Conservation (phyloP, 2,888 invertebrate genomes). For the Hypomecis punctinalis region DNA sequence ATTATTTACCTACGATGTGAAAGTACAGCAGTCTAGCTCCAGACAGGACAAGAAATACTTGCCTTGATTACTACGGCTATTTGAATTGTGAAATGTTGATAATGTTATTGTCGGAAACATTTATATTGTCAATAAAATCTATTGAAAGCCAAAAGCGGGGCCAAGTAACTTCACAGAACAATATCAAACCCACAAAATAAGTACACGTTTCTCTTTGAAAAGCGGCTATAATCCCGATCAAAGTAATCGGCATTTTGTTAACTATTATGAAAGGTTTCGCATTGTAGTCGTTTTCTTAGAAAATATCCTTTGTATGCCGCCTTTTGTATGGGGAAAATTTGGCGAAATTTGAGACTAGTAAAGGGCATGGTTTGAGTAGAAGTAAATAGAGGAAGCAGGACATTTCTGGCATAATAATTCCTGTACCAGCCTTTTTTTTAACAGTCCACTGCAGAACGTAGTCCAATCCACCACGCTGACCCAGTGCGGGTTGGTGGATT, state of each 20-base stretch:
- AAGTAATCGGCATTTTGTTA: slow-evolving; percentile 54
- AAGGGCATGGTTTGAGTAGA: slow-evolving; percentile 20
- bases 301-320: slow-evolving; percentile 48
- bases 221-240: slow-evolving; percentile 52
- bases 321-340: slow-evolving; percentile 45
- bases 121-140: slow-evolving; percentile 4
- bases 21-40: too few relatives aligned
- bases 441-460: too few relatives aligned
- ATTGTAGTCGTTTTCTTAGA: slow-evolving; percentile 50
- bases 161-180: slow-evolving; percentile 30
- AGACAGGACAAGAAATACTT: too few relatives aligned
- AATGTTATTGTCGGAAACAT: not conserved
- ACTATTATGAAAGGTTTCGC: slow-evolving; percentile 57
- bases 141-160: slow-evolving; percentile 30
- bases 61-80: too few relatives aligned
- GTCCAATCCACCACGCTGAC: too few relatives aligned
- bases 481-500: too few relatives aligned
- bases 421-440: too few relatives aligned
- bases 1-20: too few relatives aligned
- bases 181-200: slow-evolving; percentile 39
- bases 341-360: slow-evolving; percentile 23
- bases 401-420: not conserved
- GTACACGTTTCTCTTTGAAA: slow-evolving; percentile 52
- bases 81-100: not conserved
- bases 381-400: slow-evolving; percentile 8